phyloP scores from a whole-genome alignment of 2,888 invertebrate species.

The Leptopilina syphax region DNA sequence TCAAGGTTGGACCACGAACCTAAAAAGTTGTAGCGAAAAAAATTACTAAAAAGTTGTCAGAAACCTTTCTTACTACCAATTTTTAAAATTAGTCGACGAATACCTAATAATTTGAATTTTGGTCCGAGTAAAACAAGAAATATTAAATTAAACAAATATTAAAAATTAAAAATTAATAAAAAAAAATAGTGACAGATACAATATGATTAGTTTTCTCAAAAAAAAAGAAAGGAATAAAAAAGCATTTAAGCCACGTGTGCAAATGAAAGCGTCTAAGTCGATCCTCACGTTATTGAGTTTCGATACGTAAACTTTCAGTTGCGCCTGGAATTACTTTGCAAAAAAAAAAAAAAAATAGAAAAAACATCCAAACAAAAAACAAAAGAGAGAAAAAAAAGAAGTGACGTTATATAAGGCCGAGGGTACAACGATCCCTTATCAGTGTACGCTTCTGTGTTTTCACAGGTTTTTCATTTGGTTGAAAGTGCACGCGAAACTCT shows the following conservation, averaged over 20 bases:
- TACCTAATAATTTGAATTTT: too few relatives aligned
- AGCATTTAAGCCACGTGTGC: background rate
- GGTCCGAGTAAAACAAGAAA: too few relatives aligned
- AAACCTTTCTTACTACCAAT: too few relatives aligned
- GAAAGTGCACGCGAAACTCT: constrained; percentile 24
- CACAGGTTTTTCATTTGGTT: constrained; percentile 31
- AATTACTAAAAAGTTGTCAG: too few relatives aligned
- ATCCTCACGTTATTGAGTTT: constrained; percentile 20
- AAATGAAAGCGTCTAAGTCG: constrained; percentile 8
- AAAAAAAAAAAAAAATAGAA: background rate
- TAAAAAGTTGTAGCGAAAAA: too few relatives aligned
- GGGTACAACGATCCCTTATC: constrained; percentile 6
- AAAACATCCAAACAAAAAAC: background rate
- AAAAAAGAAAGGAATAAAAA: background rate
- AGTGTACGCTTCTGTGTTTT: constrained; percentile 21
- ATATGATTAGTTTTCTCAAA: too few relatives aligned
- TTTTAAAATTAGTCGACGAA: too few relatives aligned
- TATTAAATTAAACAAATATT: too few relatives aligned
- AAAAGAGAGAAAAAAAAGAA: constrained; percentile 1
- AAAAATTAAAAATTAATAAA: background rate
- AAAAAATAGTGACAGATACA: background rate
- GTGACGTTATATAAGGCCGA: background rate
- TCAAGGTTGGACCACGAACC: too few relatives aligned
- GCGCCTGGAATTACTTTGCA: constrained; percentile 13
- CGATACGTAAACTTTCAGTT: constrained; percentile 24